Base-by-base conservation (phyloP, 2,113 vertebrate genomes). In the Lota lota region DNA sequence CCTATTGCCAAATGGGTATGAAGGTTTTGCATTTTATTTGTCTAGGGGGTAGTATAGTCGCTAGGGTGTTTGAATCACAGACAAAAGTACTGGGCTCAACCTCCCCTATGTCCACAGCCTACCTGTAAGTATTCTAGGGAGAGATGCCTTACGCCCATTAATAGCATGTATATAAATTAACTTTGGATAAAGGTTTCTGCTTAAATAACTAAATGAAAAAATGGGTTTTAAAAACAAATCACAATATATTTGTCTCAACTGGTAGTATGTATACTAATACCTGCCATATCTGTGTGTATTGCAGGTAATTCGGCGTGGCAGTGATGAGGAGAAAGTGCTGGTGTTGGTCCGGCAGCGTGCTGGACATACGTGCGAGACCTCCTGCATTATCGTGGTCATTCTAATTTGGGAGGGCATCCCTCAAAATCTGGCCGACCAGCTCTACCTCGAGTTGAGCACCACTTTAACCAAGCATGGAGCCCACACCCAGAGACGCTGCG, bases 1-100 rank as follows among this genome's bases (percentile, higher is more conserved):
- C 97, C 97, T 66, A 97, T 99, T 87, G 97, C 97, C 67, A 99
- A 99, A 94, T 99, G 97, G 97, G 97, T 99, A 93, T 92, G 94
- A 63, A 20, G 17, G 0, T 12, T 28, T 72, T 68, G 2, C 50
- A 2, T 61, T 51, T 73, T 7, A 18, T 18, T 17, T 56, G 53
- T 56, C 1, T 56, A 56, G 14, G 53, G 53, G 40, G 40, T 14
- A 47, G 40, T 47, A 2, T 14, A 47, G 40, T 47, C 10, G 40
- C 40, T 14, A 47, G 40, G 40, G 40, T 47, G 40, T 47, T 47
- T 8, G 12, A 47, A 5, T 47, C 40, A 10, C 40, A 47, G 40
- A 10, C 40, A 47, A 2, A 47, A 11, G 6, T 47, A 47, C 40
- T 8, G 40, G 8, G 8, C 40, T 47, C 12, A 47, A 14, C 10